phyloP scores from a whole-genome alignment of 2,888 invertebrate species.

The Chloromyia formosa region DNA sequence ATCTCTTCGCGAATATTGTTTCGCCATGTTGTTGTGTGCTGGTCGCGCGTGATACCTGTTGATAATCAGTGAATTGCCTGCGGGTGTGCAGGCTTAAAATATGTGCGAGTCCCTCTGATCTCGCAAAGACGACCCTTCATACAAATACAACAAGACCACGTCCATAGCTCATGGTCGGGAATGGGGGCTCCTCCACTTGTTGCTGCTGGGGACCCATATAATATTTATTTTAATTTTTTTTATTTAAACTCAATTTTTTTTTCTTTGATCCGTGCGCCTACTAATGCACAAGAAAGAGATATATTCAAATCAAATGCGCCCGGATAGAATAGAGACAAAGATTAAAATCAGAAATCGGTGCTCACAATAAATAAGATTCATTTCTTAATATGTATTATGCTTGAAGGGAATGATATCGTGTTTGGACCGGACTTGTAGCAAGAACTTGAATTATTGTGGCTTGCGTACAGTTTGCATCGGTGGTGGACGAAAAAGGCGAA shows the following conservation, averaged over 20 bases:
- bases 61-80: constrained; percentile 6
- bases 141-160: constrained; percentile 2
- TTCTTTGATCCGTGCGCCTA: no score
- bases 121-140: not conserved
- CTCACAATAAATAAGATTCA: constrained; percentile 42
- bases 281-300: not conserved
- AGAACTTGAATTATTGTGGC: constrained; percentile 2
- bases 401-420: constrained; percentile 36
- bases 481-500: no score
- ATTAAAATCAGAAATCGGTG: constrained; percentile 34
- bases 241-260: no score
- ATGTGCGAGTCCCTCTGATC: not conserved
- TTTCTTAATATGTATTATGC: constrained; percentile 43
- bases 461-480: not conserved
- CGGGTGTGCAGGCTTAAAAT: not conserved
- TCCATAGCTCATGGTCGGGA: no score
- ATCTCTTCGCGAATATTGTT: no score
- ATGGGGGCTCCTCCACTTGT: no score
- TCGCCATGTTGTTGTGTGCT: no score
- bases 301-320: constrained; percentile 36
- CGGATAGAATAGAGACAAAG: constrained; percentile 30
- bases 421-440: not conserved
- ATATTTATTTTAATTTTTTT: not conserved
- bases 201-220: not conserved
- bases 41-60: no score